phyloP scores from a whole-genome alignment of 2,797 vertebrate species.

The Melanotaenia maccullochi region DNA sequence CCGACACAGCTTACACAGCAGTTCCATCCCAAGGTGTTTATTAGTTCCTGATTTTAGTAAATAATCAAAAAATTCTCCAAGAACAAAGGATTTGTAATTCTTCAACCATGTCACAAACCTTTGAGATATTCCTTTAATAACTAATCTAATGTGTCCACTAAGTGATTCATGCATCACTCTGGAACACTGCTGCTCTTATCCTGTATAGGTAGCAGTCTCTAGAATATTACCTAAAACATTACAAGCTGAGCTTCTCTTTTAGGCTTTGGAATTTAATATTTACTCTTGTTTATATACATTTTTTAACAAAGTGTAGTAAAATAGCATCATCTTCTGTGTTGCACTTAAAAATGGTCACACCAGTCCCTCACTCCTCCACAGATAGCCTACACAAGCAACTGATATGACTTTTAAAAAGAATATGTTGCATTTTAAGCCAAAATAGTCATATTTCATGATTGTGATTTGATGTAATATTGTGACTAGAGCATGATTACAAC shows the following conservation, averaged over 20 bases:
- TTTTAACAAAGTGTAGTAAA: too few relatives aligned
- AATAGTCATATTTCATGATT: background rate
- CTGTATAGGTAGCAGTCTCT: background rate
- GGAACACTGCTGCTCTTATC: background rate
- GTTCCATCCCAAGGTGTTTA: background rate
- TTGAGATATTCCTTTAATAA: background rate
- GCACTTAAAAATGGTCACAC: background rate
- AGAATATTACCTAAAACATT: background rate
- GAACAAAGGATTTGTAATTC: background rate
- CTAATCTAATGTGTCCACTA: background rate
- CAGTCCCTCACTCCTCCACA: background rate
- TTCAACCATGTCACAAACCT: background rate
- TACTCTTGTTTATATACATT: background rate
- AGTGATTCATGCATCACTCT: background rate
- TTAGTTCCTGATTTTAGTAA: background rate
- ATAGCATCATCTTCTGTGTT: background rate
- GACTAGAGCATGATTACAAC: background rate
- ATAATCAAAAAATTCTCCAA: background rate
- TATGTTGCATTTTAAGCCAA: background rate
- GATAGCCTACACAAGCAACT: constrained; percentile 5
- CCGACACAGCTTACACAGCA: background rate
- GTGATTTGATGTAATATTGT: background rate
- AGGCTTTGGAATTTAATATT: background rate
- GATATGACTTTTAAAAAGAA: too few relatives aligned
- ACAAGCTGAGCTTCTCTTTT: background rate